Base-by-base conservation (phyloP, 2,797 vertebrate species). In the Malurus splendens region DNA sequence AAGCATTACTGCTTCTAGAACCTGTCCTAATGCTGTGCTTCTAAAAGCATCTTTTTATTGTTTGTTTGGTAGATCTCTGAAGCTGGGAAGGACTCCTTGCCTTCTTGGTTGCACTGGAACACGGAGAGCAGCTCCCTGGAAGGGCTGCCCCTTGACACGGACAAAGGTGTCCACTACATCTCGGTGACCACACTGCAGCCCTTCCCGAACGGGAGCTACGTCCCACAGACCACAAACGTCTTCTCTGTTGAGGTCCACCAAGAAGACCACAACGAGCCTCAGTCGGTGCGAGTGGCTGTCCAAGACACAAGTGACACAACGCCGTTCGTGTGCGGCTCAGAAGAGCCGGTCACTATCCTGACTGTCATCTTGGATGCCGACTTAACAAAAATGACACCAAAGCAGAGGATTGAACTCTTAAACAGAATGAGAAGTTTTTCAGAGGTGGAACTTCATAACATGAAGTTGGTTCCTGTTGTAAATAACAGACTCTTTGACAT, bases 401-500 rank as follows among this genome's bases (percentile, higher is more conserved):
- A 97, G 90, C 98, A 99, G 96, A 98, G 99, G 85, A 97, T 99
- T 25, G 97, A 97, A 78, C 98, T 99, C 28, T 93, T 99, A 90
- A 96, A 94, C n/a, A 96, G 95, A 83, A 99, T 99, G 99, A 98
- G 94, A 80, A 98, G 97, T 91, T 99, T 99, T 96, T 99, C 99
- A 0, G 97, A 98, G 62, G 98, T 99, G 57, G 98, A 97, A 36
- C 97, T 98, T 38, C 98, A 97, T 92, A 97, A 97, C 87, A 99
- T 99, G 99, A 99, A 98, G 96, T 95, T 99, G 55, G 98, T 99
- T 65, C 99, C 99, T 1, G 99, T 99, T 94, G 98, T 99, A 89
- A 99, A 99, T 97, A 99, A 99, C 92, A 96, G 98, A 92, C 98
- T 99, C 56, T 99, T 99, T 42, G 99, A 99, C 91, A 99, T 99